phyloP scores from a whole-genome alignment of 1,140 invertebrate genomes.

The Nomia melanderi region DNA sequence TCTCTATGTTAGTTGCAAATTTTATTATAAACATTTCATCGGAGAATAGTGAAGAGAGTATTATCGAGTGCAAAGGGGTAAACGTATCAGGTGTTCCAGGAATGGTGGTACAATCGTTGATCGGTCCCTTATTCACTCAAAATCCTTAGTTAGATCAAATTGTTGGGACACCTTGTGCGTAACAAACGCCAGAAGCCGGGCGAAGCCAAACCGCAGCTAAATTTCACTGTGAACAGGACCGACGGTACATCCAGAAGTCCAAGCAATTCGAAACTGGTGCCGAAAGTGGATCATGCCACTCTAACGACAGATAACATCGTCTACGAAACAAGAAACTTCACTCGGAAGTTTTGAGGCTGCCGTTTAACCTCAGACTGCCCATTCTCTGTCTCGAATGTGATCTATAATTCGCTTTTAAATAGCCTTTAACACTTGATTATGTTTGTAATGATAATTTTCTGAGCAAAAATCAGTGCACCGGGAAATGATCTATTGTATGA shows the following conservation, averaged over 20 bases:
- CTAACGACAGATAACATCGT: conserved; percentile 87
- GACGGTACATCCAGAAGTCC: conserved; percentile 65
- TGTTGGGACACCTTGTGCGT: conserved; percentile 42
- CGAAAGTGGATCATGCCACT: conserved; percentile 83
- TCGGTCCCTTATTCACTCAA: too few relatives aligned
- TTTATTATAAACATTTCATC: too few relatives aligned
- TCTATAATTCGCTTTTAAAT: background rate
- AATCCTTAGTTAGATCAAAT: too few relatives aligned
- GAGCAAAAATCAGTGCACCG: too few relatives aligned
- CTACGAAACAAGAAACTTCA: conserved; percentile 85
- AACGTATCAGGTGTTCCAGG: too few relatives aligned
- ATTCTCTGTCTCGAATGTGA: conserved; percentile 68
- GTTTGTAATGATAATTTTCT: too few relatives aligned
- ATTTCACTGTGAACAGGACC: conserved; percentile 82
- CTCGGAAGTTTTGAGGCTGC: conserved; percentile 85
- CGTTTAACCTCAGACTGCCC: conserved; percentile 83
- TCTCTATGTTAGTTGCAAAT: too few relatives aligned
- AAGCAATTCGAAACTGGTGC: conserved; percentile 67
- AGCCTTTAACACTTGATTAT: too few relatives aligned
- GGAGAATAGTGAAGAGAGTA: too few relatives aligned
- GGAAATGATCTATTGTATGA: too few relatives aligned
- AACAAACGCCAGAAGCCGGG: conserved; percentile 72
- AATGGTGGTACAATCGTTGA: too few relatives aligned
- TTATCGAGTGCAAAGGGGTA: too few relatives aligned
- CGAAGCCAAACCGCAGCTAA: conserved; percentile 82